Percentiles rank a stretch among this genome's conserved stretches.
Evolutionary conservation across 2,888 invertebrate genomes (phyloP).

Genomic region (Stenichneumon culpator): DNA sequence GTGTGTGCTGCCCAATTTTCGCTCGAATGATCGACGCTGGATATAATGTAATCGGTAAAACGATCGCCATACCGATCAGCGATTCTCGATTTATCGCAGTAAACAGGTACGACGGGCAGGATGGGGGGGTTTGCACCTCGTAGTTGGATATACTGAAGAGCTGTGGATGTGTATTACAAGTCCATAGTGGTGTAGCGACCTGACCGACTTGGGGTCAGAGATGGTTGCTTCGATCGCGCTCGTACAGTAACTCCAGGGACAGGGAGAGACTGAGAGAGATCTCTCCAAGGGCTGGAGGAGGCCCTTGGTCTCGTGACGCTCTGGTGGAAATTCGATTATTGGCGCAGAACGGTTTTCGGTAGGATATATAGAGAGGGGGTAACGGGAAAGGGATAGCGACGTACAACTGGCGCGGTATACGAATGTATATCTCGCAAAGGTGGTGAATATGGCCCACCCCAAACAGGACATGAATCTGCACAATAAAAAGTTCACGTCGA

Average conservation of each 20-base stretch:
- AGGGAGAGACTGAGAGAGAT: conserved; percentile 9
- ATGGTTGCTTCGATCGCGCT: conserved; percentile 21
- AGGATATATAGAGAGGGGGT: neutral
- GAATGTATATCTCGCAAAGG: neutral
- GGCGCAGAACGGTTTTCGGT: conserved; percentile 39
- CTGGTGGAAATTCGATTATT: conserved; percentile 57
- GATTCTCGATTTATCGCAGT: neutral
- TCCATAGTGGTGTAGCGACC: neutral
- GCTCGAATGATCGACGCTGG: conserved; percentile 7
- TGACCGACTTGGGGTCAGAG: conserved; percentile 13
- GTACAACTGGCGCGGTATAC: conserved; percentile 8
- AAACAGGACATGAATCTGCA: too few relatives aligned
- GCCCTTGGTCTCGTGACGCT: conserved; percentile 38
- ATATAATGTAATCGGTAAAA: conserved; percentile 9
- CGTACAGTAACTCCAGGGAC: neutral
- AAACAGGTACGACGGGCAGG: neutral
- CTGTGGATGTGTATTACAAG: neutral
- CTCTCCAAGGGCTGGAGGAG: conserved; percentile 17
- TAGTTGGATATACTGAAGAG: neutral
- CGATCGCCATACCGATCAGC: conserved; percentile 18
- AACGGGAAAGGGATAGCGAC: conserved; percentile 1
- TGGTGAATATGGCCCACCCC: too few relatives aligned
- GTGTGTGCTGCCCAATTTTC: conserved; percentile 67
- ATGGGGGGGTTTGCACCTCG: neutral
- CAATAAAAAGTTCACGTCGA: too few relatives aligned